phyloP scores from a whole-genome alignment of 1,140 invertebrate species.

The Hypsibius dujardini region DNA sequence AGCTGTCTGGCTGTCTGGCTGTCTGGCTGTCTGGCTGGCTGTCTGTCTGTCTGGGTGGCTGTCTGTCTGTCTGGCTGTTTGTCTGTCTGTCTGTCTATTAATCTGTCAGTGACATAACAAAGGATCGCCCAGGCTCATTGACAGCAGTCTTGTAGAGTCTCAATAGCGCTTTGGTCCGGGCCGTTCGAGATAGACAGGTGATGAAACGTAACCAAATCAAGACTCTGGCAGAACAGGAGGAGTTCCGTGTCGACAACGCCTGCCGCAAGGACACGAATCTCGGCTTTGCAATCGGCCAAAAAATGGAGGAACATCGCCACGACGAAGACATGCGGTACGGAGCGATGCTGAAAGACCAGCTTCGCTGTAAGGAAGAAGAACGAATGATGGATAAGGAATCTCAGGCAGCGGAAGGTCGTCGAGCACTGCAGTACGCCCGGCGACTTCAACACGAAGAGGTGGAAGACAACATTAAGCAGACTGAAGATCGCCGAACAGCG shows the following conservation, averaged over 20 bases:
- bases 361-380: background rate
- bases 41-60: no score
- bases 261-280: conserved; percentile 12
- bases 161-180: conserved; percentile 9
- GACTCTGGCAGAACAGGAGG: conserved; percentile 2
- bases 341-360: background rate
- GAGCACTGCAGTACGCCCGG: background rate
- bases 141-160: background rate
- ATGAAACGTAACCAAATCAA: background rate
- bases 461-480: background rate
- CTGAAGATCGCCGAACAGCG: background rate
- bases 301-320: background rate
- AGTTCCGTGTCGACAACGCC: conserved; percentile 7
- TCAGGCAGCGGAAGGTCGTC: background rate
- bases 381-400: background rate
- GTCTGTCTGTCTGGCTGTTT: no score
- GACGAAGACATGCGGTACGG: background rate
- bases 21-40: no score
- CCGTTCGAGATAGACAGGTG: conserved; percentile 9
- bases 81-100: no score
- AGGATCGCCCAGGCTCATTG: no score
- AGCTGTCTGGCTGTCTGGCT: no score
- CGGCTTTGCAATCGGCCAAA: conserved; percentile 9
- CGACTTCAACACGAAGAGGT: conserved; percentile 3
- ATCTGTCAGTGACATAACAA: no score